Evolutionary conservation across 2,888 invertebrate genomes (phyloP).

Genomic region (Neoascia interrupta): DNA sequence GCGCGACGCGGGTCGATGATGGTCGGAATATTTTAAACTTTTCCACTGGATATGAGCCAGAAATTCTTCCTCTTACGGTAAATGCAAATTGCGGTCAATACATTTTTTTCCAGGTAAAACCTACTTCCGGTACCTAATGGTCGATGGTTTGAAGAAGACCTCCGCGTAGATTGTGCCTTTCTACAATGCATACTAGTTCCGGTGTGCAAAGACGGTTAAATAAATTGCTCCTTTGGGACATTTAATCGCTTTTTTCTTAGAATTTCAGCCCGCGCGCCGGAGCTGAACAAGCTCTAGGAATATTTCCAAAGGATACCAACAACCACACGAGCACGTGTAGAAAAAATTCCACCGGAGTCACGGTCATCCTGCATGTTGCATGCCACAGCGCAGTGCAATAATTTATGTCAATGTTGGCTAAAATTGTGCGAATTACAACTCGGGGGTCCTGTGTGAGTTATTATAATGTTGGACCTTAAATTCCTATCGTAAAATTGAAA

Average conservation of each 20-base stretch:
- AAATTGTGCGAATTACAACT: constrained; percentile 39
- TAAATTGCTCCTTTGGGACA: constrained; percentile 48
- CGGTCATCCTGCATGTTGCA: constrained; percentile 59
- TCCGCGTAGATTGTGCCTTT: not conserved
- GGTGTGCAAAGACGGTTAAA: constrained; percentile 25
- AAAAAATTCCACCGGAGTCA: constrained; percentile 43
- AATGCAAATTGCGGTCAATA: constrained; percentile 56
- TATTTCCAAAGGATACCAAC: constrained; percentile 23
- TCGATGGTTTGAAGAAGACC: constrained; percentile 16
- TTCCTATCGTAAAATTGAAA: constrained; percentile 3
- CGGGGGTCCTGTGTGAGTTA: constrained; percentile 22
- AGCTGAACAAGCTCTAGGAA: constrained; percentile 18
- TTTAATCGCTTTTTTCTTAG: constrained; percentile 36
- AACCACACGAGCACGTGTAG: not conserved
- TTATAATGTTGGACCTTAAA: constrained; percentile 15
- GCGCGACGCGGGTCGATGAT: not conserved
- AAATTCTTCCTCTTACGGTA: constrained; percentile 40
- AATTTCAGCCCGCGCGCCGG: constrained; percentile 18
- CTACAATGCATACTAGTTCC: constrained; percentile 44
- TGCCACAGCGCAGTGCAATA: constrained; percentile 30
- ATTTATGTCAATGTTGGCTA: constrained; percentile 60
- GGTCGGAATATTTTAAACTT: constrained; percentile 48
- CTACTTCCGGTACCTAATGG: constrained; percentile 49
- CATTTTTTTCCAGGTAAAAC: constrained; percentile 24
- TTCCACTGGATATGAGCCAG: constrained; percentile 40